Evolutionary conservation across 2,113 vertebrate genomes (phyloP), one percentile per base, ranked within the genome.

Genomic region (Cariama cristata): DNA sequence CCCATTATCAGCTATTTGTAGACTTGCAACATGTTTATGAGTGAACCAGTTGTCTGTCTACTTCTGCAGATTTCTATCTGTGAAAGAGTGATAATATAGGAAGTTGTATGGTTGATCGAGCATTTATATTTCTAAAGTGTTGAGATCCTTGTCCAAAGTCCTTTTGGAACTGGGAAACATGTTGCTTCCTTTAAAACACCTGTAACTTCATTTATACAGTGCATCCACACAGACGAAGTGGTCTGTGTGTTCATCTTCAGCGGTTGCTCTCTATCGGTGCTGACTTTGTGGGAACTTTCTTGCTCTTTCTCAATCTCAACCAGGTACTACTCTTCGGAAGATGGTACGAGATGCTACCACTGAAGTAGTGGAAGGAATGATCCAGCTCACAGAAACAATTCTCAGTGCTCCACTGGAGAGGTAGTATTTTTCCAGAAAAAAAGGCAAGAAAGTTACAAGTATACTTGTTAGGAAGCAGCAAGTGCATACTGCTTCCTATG

Each of bases 301-400:
- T 62, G 26, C 19, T 85, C 18, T 93, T 83, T 82, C 20, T 83
- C 40, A 5, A 49, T 86, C 32, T 76, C 26, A 14, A 66, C 67
- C 96, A 99, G 99, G 99, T n/a, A 97, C 98, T 59, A 99, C 98
- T 17, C 96, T 99, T 95, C 98, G 99, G 16, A 98, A 98, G 69
- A 97, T 98, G 73, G 98, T 99, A 59, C 97, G 99, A 90, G 97
- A 98, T 14, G 98, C 98, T 55, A 98, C 98, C 4, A 97, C 98
- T 30, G 98, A 99, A 59, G 98, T 99, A 30, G 96, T 99, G 96
- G 99, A 99, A 33, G 99, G 99, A 62, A 97, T 99, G 89, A 93
- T 97, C 30, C 99, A 99, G 68, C 98, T 99, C 63, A 67, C 98
- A 79, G 99, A 99, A 71, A 96, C 98, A 58, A 98, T 99, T 84